phyloP scores from a whole-genome alignment of 2,113 vertebrate genomes.

The Danio rerio region GRCz12tu NC_133193.1:25039501-25040000 shows the following conservation, averaged over 20 bases:
- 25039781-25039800: not conserved
- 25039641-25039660: conserved; percentile 6
- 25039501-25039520: conserved; percentile 64
- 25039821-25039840: not conserved
- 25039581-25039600: conserved; percentile 73
- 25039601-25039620: conserved; percentile 49
- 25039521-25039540: conserved; percentile 76
- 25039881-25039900: too few species aligned
- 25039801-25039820: not conserved
- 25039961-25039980: too few species aligned
- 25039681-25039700: not conserved
- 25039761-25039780: too few species aligned
- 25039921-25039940: too few species aligned
- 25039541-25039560: conserved; percentile 77
- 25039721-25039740: not conserved
- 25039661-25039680: not conserved
- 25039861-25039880: not conserved
- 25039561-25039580: conserved; percentile 73
- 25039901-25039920: too few species aligned
- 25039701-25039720: not conserved
- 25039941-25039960: too few species aligned
- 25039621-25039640: conserved; percentile 16
- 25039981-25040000: too few species aligned
- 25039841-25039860: not conserved
- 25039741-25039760: not conserved